Base-by-base conservation (phyloP, 53 echinoderm and acorn worm species). In the Holothuria leucospilota region DNA sequence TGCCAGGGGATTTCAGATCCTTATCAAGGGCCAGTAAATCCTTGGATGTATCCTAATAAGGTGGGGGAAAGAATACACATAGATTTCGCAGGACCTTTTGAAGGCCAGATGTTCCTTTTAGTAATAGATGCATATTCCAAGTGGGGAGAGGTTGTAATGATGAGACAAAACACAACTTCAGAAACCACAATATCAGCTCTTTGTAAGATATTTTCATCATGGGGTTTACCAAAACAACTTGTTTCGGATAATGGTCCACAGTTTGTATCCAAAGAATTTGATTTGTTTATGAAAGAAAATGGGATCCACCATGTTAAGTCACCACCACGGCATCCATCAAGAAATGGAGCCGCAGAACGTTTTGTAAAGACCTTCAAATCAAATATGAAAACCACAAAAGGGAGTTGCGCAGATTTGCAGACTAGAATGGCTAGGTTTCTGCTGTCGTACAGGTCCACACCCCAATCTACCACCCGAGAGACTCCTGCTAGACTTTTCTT, bases 51-150 rank as follows among this genome's bases (percentile, higher is more conserved):
- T 23, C 73, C 86, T 13, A 75, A n/a, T 42, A 53, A 58, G 63
- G 1, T 13, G 0, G 27, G 51, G 10, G 26, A 75, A 30, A 40
- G 87, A 61, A n/a, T 87, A 20, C 87, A 87, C 28, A 34, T 87
- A 10, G 87, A 87, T n/a, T n/a, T n/a, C n/a, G n/a, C n/a, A n/a
- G n/a, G n/a, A n/a, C n/a, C n/a, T n/a, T n/a, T n/a, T n/a, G 29
- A 77, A 59, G 60, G 77, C 29, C 77, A 87, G n/a, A 93, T 93
- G 93, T 93, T 80, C 69, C 75, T 93, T 29, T 26, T 90, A 6
- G 85, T 90, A 20, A 71, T 90, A 13, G 90, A 93, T 56, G 93
- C 90, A 13, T 67, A 88, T 69, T 90, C 87, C 20, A 93, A 93
- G 51, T 93, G 93, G 90, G 79, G 79, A 63, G 84, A 90, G 39